A percentile compares a stretch with the other conserved stretches of the same genome.
Evolutionary conservation across 2,113 vertebrate genomes (phyloP).

Genomic region (Callipepla squamata): DNA sequence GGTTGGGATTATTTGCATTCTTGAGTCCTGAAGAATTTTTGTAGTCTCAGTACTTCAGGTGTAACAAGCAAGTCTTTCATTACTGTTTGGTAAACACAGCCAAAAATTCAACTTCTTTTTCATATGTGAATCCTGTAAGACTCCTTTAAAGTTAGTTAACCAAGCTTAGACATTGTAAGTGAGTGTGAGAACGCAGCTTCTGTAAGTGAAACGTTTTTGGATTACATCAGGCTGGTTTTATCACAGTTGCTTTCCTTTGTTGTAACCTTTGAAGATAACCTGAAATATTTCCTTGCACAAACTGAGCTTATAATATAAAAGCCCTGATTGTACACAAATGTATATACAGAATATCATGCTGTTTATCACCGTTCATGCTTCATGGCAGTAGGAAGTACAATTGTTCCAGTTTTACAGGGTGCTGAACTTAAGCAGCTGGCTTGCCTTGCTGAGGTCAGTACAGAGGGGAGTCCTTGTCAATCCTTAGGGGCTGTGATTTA

Average conservation of each 20-base stretch:
- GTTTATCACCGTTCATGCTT: conserved; percentile 14
- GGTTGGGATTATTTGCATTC: conserved; percentile 52
- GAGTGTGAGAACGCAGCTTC: neutral
- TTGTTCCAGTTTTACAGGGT: conserved; percentile 6
- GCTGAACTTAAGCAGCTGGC: conserved; percentile 15
- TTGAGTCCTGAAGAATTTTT: conserved; percentile 38
- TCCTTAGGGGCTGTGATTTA: neutral
- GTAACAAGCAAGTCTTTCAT: conserved; percentile 71
- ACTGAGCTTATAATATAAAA: neutral
- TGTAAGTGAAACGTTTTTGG: neutral
- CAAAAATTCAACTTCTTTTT: conserved; percentile 34
- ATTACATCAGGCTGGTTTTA: neutral
- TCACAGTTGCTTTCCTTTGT: neutral
- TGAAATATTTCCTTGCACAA: neutral
- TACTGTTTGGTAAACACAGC: conserved; percentile 42
- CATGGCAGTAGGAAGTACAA: conserved; percentile 19
- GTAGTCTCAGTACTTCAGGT: conserved; percentile 7
- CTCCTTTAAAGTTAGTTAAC: conserved; percentile 58
- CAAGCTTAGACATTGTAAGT: neutral
- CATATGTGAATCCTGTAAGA: conserved; percentile 60
- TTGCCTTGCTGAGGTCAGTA: neutral
- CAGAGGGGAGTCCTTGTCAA: neutral
- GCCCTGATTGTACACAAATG: too few species aligned
- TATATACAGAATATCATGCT: neutral
- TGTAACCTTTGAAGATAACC: neutral